These are phyloP conservation scores for Chromobotia macracanthus DNA, from an alignment of 2,797 vertebrate genomes.

Conservation along the genomic window DNA sequence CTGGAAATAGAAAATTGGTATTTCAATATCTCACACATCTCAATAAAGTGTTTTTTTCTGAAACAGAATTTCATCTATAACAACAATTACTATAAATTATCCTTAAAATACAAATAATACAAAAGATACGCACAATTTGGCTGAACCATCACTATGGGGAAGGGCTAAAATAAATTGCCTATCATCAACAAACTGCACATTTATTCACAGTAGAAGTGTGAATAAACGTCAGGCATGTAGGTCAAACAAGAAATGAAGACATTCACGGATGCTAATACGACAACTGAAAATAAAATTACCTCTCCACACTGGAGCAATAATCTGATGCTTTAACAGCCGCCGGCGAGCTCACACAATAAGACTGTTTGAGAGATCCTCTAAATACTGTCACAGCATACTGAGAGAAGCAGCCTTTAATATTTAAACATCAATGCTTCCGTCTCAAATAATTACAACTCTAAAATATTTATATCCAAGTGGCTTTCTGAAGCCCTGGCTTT, in stretches of 20 bases:
- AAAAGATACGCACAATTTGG: too few species aligned
- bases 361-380: slow-evolving; percentile 12
- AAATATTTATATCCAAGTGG: slow-evolving; percentile 64
- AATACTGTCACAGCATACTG: slow-evolving; percentile 45
- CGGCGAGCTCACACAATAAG: slow-evolving; percentile 3
- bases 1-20: too few species aligned
- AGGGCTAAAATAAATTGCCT: not conserved
- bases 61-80: too few species aligned
- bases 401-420: slow-evolving; percentile 47
- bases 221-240: slow-evolving; percentile 22
- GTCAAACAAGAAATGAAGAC: slow-evolving; percentile 2
- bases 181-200: not conserved
- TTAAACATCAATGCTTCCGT: slow-evolving; percentile 42
- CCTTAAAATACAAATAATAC: too few species aligned
- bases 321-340: slow-evolving; percentile 8
- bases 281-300: slow-evolving; percentile 7
- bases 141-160: too few species aligned
- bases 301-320: slow-evolving; percentile 17
- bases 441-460: slow-evolving; percentile 68
- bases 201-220: not conserved
- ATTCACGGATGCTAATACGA: slow-evolving; percentile 9
- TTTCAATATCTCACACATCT: too few species aligned
- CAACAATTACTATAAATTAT: too few species aligned
- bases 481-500: slow-evolving; percentile 58
- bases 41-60: too few species aligned